Percentiles rank a stretch among this genome's conserved stretches.
These are phyloP conservation scores for Meta bourneti DNA, from an alignment of 2,888 invertebrate species.

Conservation along the genomic window DNA sequence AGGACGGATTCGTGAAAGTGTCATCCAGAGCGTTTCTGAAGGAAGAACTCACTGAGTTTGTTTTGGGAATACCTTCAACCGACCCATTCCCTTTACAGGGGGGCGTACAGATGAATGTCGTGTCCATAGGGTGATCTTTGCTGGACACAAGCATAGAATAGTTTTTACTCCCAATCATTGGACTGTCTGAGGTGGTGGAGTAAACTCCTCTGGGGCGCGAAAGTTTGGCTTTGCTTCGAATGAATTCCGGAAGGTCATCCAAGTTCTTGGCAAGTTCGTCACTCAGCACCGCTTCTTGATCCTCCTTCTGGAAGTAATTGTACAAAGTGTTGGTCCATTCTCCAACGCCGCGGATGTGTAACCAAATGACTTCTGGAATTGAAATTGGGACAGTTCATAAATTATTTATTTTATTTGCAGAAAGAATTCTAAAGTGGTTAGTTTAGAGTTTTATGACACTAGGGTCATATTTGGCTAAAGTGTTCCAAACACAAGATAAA, in stretches of 20 bases:
- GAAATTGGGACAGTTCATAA: too few species aligned
- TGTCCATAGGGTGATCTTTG: not conserved
- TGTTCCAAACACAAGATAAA: too few species aligned
- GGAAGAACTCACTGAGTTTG: not conserved
- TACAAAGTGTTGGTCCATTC: conserved; percentile 95
- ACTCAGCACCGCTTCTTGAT: conserved; percentile 68
- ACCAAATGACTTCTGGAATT: conserved; percentile 90
- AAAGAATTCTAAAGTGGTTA: too few species aligned
- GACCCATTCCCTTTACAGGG: not conserved
- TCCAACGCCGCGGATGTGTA: conserved; percentile 95
- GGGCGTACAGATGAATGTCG: conserved; percentile 7
- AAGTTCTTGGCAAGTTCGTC: conserved; percentile 64
- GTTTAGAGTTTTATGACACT: not conserved
- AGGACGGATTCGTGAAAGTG: conserved; percentile 34
- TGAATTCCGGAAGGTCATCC: not conserved
- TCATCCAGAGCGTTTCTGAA: conserved; percentile 5
- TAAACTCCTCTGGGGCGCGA: not conserved
- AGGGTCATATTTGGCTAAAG: too few species aligned
- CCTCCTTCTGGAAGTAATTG: conserved; percentile 85
- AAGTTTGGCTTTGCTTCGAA: not conserved
- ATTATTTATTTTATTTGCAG: not conserved
- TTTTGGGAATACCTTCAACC: not conserved
- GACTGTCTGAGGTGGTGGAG: not conserved
- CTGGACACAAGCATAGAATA: not conserved
- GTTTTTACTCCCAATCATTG: not conserved